These are phyloP conservation scores for Boulengerochromis microlepis DNA, from an alignment of 2,113 vertebrate genomes.

Conservation along the genomic window DNA sequence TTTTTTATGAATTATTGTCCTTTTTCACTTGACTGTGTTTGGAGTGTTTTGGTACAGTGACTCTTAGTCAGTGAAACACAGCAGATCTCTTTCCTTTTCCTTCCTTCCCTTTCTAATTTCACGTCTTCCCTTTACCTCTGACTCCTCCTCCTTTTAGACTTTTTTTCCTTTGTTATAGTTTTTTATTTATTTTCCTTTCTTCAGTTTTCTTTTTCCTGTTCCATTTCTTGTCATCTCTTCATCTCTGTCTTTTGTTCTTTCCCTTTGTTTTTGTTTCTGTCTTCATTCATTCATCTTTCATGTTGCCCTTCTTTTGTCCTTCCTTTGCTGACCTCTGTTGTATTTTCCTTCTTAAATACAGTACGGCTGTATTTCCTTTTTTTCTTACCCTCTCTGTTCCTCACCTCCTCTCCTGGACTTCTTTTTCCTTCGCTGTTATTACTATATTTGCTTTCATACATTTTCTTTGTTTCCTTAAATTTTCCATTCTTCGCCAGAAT, in stretches of 20 bases:
- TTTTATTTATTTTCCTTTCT: neutral
- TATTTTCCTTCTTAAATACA: neutral
- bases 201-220: neutral
- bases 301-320: neutral
- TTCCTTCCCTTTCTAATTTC: neutral
- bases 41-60: neutral
- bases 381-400: accelerated
- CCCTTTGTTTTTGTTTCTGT: neutral
- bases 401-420: neutral
- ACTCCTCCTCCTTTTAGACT: neutral
- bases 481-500: neutral
- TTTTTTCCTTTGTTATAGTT: neutral
- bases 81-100: neutral
- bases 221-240: neutral
- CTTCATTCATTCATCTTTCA: neutral
- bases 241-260: neutral
- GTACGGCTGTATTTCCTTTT: neutral
- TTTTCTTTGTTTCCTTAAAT: neutral
- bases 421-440: neutral
- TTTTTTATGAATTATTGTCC: neutral
- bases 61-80: slow-evolving; percentile 15
- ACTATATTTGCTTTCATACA: neutral
- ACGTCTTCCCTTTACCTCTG: neutral
- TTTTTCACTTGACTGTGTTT: slow-evolving; percentile 8
- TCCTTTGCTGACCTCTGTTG: neutral